phyloP scores from a whole-genome alignment of 2,888 invertebrate species.

The Tipula unca region DNA sequence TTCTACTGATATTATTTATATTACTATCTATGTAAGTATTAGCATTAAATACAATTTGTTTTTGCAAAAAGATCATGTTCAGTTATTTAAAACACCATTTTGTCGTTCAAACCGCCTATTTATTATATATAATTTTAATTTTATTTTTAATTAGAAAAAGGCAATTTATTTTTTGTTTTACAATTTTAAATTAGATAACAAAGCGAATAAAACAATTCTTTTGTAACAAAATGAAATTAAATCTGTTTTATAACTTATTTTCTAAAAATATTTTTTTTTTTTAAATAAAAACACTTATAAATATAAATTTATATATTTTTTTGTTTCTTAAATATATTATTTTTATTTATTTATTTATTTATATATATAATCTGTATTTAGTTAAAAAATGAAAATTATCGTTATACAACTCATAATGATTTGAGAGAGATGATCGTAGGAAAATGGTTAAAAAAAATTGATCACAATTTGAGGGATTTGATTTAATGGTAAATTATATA shows the following conservation, averaged over 20 bases:
- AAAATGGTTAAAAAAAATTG: neutral
- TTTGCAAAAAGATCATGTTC: neutral
- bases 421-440: neutral
- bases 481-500: neutral
- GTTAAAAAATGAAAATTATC: neutral
- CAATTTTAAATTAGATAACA: neutral
- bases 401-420: neutral
- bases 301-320: slow-evolving; percentile 1
- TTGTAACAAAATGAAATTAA: slow-evolving; percentile 2
- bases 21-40: too few species aligned
- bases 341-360: neutral
- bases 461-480: neutral
- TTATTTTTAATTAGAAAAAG: neutral
- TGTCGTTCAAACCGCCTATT: neutral
- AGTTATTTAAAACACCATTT: neutral
- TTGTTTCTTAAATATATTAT: slow-evolving; percentile 8
- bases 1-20: neutral
- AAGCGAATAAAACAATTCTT: neutral
- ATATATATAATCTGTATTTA: slow-evolving; percentile 1
- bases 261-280: neutral
- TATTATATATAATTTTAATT: neutral
- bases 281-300: slow-evolving; percentile 8
- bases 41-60: neutral
- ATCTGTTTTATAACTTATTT: neutral
- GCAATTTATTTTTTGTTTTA: neutral